Evolutionary conservation across 2,888 invertebrate species (phyloP).

Genomic region (Macrosiphum euphorbiae): DNA sequence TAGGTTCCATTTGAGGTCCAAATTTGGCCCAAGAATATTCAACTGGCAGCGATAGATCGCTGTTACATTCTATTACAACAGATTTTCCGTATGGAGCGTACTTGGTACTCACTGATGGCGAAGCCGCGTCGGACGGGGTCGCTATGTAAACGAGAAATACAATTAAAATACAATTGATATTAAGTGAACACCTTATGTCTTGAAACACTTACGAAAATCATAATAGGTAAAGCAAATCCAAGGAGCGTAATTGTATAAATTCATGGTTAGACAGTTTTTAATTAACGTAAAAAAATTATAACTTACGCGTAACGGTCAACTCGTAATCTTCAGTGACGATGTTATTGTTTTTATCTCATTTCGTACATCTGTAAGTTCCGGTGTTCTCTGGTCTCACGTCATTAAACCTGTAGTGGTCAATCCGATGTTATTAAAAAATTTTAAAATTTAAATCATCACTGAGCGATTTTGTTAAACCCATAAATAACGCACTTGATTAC

Average conservation of each 20-base stretch:
- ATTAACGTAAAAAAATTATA: background rate
- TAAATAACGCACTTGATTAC: slow-evolving; percentile 71
- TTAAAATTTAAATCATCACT: background rate
- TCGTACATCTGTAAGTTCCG: slow-evolving; percentile 79
- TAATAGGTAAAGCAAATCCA: background rate
- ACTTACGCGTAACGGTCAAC: slow-evolving; percentile 75
- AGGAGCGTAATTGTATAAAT: background rate
- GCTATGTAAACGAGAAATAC: background rate
- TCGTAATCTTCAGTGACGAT: slow-evolving; percentile 73
- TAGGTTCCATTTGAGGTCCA: slow-evolving; percentile 73
- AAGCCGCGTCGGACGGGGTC: slow-evolving; percentile 37
- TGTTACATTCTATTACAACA: slow-evolving; percentile 80
- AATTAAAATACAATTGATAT: background rate
- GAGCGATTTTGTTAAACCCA: background rate
- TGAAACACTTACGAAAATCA: slow-evolving; percentile 42
- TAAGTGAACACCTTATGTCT: background rate
- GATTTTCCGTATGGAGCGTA: slow-evolving; percentile 73
- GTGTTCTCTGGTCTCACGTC: slow-evolving; percentile 76
- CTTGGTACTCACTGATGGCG: slow-evolving; percentile 54
- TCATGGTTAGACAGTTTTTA: background rate
- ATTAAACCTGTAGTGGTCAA: slow-evolving; percentile 66
- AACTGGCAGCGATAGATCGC: slow-evolving; percentile 77
- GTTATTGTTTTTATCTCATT: slow-evolving; percentile 48
- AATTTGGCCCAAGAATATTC: slow-evolving; percentile 81
- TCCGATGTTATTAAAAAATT: background rate